Conservation (phyloP, 2,797 vertebrate genomes). For the Pseudocheirus occidentalis region DNA sequence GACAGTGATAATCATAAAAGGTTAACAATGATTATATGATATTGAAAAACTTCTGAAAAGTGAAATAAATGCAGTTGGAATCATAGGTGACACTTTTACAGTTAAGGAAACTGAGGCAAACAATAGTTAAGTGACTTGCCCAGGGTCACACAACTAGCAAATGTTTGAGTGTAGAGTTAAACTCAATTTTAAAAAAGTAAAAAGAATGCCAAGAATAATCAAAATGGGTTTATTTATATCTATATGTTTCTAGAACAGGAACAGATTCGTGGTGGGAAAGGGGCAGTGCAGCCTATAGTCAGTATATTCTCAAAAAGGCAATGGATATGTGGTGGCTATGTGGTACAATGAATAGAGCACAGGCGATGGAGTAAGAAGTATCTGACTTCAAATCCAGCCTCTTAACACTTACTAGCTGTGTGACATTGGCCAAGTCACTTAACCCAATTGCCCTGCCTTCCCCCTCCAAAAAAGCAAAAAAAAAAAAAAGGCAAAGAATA, state of each 20-base stretch:
- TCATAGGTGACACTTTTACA: background rate
- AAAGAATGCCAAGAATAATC: background rate
- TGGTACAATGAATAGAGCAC: too few relatives aligned
- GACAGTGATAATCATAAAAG: background rate
- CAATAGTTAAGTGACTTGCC: background rate
- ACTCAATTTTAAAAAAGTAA: background rate
- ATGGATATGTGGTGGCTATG: background rate
- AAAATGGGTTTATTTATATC: background rate
- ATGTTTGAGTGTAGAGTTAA: background rate
- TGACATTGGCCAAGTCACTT: too few relatives aligned
- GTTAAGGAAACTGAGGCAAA: background rate
- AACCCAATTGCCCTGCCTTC: too few relatives aligned
- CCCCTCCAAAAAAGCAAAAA: too few relatives aligned
- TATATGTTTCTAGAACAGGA: background rate
- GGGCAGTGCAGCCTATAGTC: background rate
- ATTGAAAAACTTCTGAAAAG: background rate
- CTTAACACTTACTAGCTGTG: too few relatives aligned
- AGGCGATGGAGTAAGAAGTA: too few relatives aligned
- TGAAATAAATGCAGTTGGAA: background rate
- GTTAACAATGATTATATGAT: background rate
- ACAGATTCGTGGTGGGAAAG: background rate
- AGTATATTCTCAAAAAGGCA: background rate
- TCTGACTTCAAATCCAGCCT: too few relatives aligned
- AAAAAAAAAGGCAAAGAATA: background rate
- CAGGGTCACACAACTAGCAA: background rate